A percentile compares a stretch with the other conserved stretches of the same genome.
These are phyloP conservation scores for Drosophila paramelanica DNA, from an alignment of 2,888 invertebrate genomes.

Conservation along the genomic window DNA sequence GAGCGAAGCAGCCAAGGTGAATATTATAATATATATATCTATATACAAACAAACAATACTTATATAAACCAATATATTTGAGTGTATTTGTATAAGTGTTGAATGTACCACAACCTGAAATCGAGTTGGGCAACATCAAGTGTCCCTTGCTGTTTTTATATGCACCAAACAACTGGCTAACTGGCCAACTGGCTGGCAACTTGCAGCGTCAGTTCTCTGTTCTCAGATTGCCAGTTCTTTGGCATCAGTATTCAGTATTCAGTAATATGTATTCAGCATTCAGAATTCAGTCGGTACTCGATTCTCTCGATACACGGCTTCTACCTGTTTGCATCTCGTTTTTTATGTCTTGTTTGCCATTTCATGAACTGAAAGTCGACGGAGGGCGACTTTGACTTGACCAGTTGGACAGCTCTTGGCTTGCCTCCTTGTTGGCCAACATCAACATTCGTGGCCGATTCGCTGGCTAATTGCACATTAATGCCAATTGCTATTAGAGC, in stretches of 20 bases:
- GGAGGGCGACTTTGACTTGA: conserved; percentile 44
- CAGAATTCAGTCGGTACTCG: conserved; percentile 16
- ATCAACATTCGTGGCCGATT: conserved; percentile 33
- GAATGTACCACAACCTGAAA: conserved; percentile 43
- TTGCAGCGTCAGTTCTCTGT: conserved; percentile 43
- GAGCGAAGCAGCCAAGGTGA: conserved; percentile 47
- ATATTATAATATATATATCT: conserved; percentile 29
- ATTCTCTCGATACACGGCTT: conserved; percentile 17
- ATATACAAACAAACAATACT: not conserved
- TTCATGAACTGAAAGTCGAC: conserved; percentile 47
- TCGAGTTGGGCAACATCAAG: conserved; percentile 28
- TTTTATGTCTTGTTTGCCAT: conserved; percentile 42
- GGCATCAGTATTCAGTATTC: too few relatives aligned
- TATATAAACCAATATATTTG: not conserved
- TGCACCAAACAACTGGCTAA: conserved; percentile 23
- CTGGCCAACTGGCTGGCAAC: conserved; percentile 1
- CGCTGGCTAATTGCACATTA: conserved; percentile 55
- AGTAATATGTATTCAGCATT: too few relatives aligned
- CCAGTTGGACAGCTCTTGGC: conserved; percentile 16
- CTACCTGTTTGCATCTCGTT: conserved; percentile 59
- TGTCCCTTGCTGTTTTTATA: conserved; percentile 40
- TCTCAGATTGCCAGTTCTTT: conserved; percentile 15
- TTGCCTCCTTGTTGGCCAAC: conserved; percentile 18
- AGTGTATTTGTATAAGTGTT: conserved; percentile 20
- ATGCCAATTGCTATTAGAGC: conserved; percentile 53